Evolutionary conservation across 2,113 vertebrate species (phyloP).

Genomic region (Zosterops pallidus): DNA sequence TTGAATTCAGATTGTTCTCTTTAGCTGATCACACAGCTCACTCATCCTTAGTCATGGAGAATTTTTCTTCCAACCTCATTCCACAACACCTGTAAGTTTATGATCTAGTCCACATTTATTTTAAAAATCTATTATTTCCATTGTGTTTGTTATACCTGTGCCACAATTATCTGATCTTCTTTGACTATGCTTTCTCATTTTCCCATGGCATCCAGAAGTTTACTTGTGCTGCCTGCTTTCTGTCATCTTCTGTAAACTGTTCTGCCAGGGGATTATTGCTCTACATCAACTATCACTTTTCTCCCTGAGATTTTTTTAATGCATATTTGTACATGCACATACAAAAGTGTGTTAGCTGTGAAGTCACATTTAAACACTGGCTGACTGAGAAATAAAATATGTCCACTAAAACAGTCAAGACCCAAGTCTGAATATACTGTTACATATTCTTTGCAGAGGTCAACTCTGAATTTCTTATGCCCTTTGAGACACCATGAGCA

Average conservation of each 20-base stretch:
- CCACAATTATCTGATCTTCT: background rate
- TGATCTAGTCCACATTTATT: background rate
- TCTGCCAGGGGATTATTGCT: background rate
- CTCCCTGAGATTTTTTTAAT: background rate
- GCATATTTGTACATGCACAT: background rate
- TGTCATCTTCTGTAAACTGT: background rate
- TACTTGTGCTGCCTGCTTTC: background rate
- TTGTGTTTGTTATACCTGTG: background rate
- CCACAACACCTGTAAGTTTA: constrained; percentile 15
- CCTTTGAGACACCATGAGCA: background rate
- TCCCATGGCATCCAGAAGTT: background rate
- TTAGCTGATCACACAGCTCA: background rate
- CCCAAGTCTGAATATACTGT: background rate
- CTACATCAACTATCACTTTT: background rate
- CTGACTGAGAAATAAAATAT: background rate
- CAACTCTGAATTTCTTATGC: background rate
- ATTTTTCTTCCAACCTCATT: background rate
- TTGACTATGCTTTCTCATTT: background rate
- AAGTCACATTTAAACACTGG: background rate
- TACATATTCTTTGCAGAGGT: background rate
- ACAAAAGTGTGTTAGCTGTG: background rate
- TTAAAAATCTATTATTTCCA: background rate
- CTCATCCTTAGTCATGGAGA: background rate
- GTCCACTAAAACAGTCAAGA: background rate
- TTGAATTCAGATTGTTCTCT: background rate